These are phyloP conservation scores for Matsumyia berberina DNA, from an alignment of 2,888 invertebrate genomes.

Conservation along the genomic window DNA sequence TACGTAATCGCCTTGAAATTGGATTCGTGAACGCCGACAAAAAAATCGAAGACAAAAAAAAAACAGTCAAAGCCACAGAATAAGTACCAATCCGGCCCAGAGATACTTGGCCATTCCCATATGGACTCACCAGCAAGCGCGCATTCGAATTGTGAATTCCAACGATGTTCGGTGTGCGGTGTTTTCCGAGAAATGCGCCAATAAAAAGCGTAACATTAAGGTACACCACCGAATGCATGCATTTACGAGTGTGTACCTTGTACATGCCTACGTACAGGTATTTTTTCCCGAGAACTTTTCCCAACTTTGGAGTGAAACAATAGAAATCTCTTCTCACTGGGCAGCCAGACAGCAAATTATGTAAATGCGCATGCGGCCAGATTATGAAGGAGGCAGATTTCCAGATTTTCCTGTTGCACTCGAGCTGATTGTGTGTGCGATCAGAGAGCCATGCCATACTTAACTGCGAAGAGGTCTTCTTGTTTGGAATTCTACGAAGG, in stretches of 20 bases:
- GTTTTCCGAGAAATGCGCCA: conserved; percentile 72
- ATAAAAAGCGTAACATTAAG: conserved; percentile 72
- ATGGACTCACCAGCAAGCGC: conserved; percentile 15
- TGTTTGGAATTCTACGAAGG: conserved; percentile 8
- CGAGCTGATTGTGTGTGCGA: conserved; percentile 56
- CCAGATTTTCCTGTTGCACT: conserved; percentile 71
- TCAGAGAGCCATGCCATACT: conserved; percentile 17
- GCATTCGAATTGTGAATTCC: conserved; percentile 62
- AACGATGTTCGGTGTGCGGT: conserved; percentile 47
- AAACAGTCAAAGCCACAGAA: conserved; percentile 22
- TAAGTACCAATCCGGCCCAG: too few species aligned
- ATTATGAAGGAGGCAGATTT: conserved; percentile 72
- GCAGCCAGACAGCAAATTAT: conserved; percentile 70
- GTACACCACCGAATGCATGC: conserved; percentile 34
- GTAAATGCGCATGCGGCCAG: conserved; percentile 64
- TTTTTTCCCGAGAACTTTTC: conserved; percentile 69
- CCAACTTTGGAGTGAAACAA: conserved; percentile 60
- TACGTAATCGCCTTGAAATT: conserved; percentile 74
- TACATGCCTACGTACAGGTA: conserved; percentile 52
- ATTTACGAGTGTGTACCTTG: too few species aligned
- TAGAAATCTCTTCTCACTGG: conserved; percentile 41
- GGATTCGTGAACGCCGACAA: conserved; percentile 68
- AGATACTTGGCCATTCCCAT: conserved; percentile 22
- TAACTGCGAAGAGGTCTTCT: conserved; percentile 26
- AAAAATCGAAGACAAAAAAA: conserved; percentile 30